Evolutionary conservation across 1,140 invertebrate genomes (phyloP), one percentile per base, ranked within the genome.

Genomic region (Pogonomyrmex californicus): DNA sequence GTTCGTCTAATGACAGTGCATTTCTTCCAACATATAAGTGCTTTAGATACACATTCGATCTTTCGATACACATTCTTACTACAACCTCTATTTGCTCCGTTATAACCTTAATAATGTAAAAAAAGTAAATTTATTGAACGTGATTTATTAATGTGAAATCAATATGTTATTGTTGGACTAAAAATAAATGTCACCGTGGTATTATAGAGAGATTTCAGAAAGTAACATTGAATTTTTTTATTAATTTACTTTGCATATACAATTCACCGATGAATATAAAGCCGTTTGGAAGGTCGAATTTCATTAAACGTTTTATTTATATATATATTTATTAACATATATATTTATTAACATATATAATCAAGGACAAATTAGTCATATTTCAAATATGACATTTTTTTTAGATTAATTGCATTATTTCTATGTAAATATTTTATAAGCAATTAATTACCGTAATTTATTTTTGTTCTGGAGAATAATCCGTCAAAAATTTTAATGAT

Each of bases 371-470:
- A 77, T 78, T 78, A 36, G 6, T 75, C 4, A 41, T 30, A 77
- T 36, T 63, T 78, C n/a, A 38, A 78, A 51, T 23, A 23, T 2
- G 33, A 9, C n/a, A 38, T 65, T 65, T 33, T 14, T 63, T 30
- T n/a, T 23, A 23, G 23, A 23, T 23, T 23, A 23, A 23, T 23
- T 4, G 47, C 36, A 23, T 41, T 23, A 23, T 23, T n/a, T 12
- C 6, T 49, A 49, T 38, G 17, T 5, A 12, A 65, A 54, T 66
- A 68, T 79, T 66, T 66, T 10, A 66, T 12, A 54, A 54, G 12
- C 36, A 33, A 63, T 78, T 77, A 77, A 62, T 78, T 10, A 33
- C 4, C 1, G 10, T 30, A 23, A 51, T 65, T 23, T 49, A 79
- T 79, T 79, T 66, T 12, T 7, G 10, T 47, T 49, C 9, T 0